Evolutionary conservation across 2,797 vertebrate genomes (phyloP), one percentile per base, ranked within the genome.

Genomic region (Hybognathus amarus): DNA sequence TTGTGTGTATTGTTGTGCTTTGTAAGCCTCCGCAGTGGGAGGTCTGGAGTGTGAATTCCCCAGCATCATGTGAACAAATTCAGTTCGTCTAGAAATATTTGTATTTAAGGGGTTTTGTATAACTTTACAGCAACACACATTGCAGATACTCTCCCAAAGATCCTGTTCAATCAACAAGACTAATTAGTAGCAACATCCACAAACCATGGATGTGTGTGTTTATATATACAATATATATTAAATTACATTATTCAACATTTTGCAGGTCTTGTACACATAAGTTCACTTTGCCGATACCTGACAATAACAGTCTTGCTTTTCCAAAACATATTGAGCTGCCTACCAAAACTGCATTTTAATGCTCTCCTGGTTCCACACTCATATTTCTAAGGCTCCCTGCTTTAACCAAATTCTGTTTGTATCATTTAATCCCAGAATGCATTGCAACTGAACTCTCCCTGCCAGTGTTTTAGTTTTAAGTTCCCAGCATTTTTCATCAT

Each of bases 1-100:
- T 81, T 84, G 83, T 42, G 82, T 76, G 75, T 83, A 74, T 90
- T 87, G 76, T 85, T 75, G 69, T 71, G 56, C 69, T 76, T 68
- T 77, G 27, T 83, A 63, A 82, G 73, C 24, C 7, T 42, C 27
- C 47, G 33, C 78, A 68, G 63, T 68, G 83, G 83, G 79, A 71
- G 75, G 42, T 68, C 59, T 69, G 54, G 47, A 74, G 30, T 85
- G 68, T 83, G 69, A 82, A 77, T 76, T 83, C 45, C 63, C 66
- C 56, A 42, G 80, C 70, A 75, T 38, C 71, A 87, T 75, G 66
- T 61, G 50, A 87, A 80, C 67, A 76, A 77, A 47, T 42, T 56
- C 17, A 42, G 33, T 85, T 69, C 69, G 27, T 75, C 18, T 67
- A 40, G 36, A 76, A 61, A 67, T 71, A 52, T 69, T 27, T 70